phyloP scores from a whole-genome alignment of 2,113 vertebrate genomes.

The Atlantisia rogersi region DNA sequence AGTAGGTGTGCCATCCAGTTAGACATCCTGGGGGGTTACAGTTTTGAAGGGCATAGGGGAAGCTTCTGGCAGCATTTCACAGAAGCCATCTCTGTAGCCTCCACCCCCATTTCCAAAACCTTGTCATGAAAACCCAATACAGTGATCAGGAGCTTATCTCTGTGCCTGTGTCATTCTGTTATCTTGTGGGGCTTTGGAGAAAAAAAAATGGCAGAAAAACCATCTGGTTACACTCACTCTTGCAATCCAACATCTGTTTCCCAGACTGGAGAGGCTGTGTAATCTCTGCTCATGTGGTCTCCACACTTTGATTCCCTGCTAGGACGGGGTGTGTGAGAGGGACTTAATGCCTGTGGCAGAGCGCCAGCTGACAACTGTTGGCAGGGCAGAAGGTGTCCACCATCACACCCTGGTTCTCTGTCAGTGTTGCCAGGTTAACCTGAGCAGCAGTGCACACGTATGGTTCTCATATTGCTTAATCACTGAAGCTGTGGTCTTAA shows the following conservation, averaged over 20 bases:
- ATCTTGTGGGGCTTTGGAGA: background rate
- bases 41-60: background rate
- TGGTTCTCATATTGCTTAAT: background rate
- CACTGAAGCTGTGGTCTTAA: background rate
- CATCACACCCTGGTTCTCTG: no score
- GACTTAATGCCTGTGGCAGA: fast-evolving
- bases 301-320: background rate
- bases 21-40: background rate
- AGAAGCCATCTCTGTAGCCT: no score
- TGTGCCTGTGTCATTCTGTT: background rate
- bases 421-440: background rate
- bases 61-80: no score
- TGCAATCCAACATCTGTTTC: constrained; percentile 32
- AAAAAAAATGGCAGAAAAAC: background rate
- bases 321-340: fast-evolving
- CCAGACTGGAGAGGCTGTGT: background rate
- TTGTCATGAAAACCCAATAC: no score
- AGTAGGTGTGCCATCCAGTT: background rate
- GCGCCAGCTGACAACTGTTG: background rate
- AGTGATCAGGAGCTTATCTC: background rate
- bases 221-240: background rate
- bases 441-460: background rate
- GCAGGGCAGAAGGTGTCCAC: background rate
- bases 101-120: no score
- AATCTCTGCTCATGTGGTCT: constrained; percentile 8